Percentiles rank a stretch among this genome's conserved stretches.
phyloP scores from a whole-genome alignment of 2,797 vertebrate genomes.

The Gephyroberyx darwinii region DNA sequence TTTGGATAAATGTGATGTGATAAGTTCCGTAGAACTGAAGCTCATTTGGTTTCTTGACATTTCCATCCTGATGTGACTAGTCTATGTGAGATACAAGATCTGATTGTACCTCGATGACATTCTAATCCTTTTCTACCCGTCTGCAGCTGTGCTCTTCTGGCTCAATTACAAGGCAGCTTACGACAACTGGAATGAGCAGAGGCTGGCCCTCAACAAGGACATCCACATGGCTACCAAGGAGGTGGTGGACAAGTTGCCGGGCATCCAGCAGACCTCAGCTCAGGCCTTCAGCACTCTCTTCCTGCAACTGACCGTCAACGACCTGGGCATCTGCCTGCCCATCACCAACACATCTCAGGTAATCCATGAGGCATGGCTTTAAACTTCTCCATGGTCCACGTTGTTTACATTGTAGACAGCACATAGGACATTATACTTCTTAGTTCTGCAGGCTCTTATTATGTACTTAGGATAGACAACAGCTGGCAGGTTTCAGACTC shows the following conservation, averaged over 20 bases:
- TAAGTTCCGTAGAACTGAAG: background rate
- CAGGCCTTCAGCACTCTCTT: conserved; percentile 99
- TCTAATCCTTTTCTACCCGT: background rate
- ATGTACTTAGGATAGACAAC: too few relatives aligned
- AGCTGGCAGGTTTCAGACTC: too few relatives aligned
- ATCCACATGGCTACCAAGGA: conserved; percentile 99
- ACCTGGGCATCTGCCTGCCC: conserved; percentile 96
- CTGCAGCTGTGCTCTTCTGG: conserved; percentile 97
- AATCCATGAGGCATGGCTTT: background rate
- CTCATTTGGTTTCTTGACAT: background rate
- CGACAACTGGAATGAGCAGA: conserved; percentile 99
- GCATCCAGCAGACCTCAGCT: conserved; percentile 96
- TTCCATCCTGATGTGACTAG: background rate
- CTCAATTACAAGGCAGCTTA: conserved; percentile 99
- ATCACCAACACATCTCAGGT: conserved; percentile 89
- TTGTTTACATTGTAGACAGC: background rate
- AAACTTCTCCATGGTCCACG: background rate
- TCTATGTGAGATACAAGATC: background rate
- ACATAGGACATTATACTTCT: background rate
- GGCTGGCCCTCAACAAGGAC: conserved; percentile 96
- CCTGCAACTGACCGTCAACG: conserved; percentile 97
- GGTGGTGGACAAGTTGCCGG: conserved; percentile 97
- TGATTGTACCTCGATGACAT: background rate
- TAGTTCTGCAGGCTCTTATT: background rate
- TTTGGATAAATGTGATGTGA: background rate